phyloP scores from a whole-genome alignment of 1,140 invertebrate species.

The Monomorium pharaonis region DNA sequence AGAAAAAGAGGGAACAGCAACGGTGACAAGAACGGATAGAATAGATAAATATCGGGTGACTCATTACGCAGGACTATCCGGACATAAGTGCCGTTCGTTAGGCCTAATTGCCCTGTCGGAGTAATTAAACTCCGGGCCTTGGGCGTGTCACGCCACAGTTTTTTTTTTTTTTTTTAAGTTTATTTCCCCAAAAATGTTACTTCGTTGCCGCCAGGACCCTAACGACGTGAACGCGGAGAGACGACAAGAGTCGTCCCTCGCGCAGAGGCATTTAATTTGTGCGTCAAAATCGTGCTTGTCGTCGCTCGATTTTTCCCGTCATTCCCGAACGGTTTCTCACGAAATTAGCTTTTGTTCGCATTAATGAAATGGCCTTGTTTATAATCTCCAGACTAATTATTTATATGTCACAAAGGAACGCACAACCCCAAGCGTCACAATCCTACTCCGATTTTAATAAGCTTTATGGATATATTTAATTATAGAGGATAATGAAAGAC shows the following conservation, averaged over 20 bases:
- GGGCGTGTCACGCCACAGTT: conserved; percentile 19
- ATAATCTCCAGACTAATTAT: neutral
- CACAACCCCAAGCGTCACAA: too few species aligned
- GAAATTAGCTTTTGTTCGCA: neutral
- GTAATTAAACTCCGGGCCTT: conserved; percentile 40
- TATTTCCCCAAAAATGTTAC: conserved; percentile 43
- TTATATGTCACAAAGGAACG: neutral
- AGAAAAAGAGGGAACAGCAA: neutral
- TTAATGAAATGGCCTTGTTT: neutral
- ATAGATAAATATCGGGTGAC: conserved; percentile 57
- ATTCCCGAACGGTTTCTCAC: neutral
- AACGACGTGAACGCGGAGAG: conserved; percentile 10
- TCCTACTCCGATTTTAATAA: too few species aligned
- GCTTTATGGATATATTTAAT: too few species aligned
- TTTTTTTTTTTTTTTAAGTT: too few species aligned
- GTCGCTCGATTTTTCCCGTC: conserved; percentile 19
- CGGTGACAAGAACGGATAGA: conserved; percentile 32
- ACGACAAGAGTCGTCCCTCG: conserved; percentile 8
- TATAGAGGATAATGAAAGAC: too few species aligned
- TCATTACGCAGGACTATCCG: conserved; percentile 18
- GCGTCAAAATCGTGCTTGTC: conserved; percentile 1
- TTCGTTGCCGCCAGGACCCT: neutral
- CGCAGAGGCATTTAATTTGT: conserved; percentile 36
- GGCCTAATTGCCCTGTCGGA: conserved; percentile 47
- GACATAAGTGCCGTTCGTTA: conserved; percentile 56